Conservation (phyloP, 1,140 invertebrate genomes). For the Scaptomyza montana region DNA sequence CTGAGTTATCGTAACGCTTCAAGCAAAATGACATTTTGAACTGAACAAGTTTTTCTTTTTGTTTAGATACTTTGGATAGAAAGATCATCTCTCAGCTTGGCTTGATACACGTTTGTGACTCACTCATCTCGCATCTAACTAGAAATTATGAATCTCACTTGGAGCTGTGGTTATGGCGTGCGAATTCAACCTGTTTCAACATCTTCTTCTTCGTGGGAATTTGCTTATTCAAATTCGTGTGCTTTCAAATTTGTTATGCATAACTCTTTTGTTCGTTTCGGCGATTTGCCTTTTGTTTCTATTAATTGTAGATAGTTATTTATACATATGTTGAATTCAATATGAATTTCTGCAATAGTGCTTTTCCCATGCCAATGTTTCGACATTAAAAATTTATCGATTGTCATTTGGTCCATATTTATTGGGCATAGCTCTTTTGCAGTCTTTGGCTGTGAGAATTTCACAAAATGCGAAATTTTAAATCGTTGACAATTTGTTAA, state of each 20-base stretch:
- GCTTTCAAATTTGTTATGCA: constrained; percentile 59
- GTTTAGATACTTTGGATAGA: background rate
- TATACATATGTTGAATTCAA: constrained; percentile 73
- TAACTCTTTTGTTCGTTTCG: constrained; percentile 61
- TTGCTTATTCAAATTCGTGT: constrained; percentile 70
- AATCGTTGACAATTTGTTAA: too few species aligned
- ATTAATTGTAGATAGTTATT: constrained; percentile 80
- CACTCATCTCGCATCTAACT: constrained; percentile 52
- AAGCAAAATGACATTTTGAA: constrained; percentile 13
- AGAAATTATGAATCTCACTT: constrained; percentile 77
- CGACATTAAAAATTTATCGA: constrained; percentile 58
- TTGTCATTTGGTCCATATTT: constrained; percentile 55
- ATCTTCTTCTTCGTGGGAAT: constrained; percentile 58
- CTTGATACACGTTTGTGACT: constrained; percentile 52
- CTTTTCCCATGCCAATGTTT: constrained; percentile 69
- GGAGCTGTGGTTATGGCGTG: constrained; percentile 46
- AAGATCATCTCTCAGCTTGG: too few species aligned
- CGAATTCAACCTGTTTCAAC: constrained; percentile 54
- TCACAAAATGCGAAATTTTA: too few species aligned
- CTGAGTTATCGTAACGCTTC: constrained; percentile 73
- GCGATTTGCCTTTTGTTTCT: constrained; percentile 51
- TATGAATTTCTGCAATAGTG: constrained; percentile 64
- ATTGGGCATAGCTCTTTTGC: constrained; percentile 24
- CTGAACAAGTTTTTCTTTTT: too few species aligned
- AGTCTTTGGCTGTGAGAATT: too few species aligned